Base-by-base conservation (phyloP, 2,113 vertebrate genomes). In the Brachirus orientalis region DNA sequence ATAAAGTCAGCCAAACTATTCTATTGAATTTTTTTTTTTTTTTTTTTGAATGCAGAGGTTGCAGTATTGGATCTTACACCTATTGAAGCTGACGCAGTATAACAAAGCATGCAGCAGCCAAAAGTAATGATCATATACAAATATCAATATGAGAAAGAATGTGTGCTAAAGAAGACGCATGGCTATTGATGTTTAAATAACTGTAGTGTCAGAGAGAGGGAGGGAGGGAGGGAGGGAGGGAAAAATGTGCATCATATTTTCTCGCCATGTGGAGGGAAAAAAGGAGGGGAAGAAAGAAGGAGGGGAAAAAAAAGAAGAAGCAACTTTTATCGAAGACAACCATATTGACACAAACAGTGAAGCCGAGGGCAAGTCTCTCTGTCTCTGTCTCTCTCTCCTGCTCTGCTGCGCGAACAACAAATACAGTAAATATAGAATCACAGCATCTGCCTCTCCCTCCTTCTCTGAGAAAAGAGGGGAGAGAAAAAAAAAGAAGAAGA, bases 151-250 rank as follows among this genome's bases (percentile, higher is more conserved):
- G 88, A 91, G 89, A 91, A 84, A 79, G 89, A 89, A 88, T 90
- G 88, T 77, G 83, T 81, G 91, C 90, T 92, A 92, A 93, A 92
- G 89, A 93, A 92, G 92, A 93, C 72, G 84, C 91, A 94, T 93
- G 86, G 89, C 86, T 93, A 93, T 93, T 92, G 92, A 94, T 92
- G 90, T 92, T 89, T 91, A 91, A 93, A 93, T 93, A 92, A 92
- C 90, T 88, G 88, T 87, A 88, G 84, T 80, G 86, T 88, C 87
- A 88, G 84, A 84, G 83, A 84, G 84, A 86, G 85, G 85, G 89
- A 87, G 80, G 52, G 83, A 54, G 84, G 63, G 72, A 10, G 5
- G 10, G 40, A 43, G 10, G 40, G 14, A 28, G 60, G 69, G 60
- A 75, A 80, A 78, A 69, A 72, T 52, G 79, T 76, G 80, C 83